phyloP scores from a whole-genome alignment of 30 jellyfish, hydroid and myxozoan genomes.

The Rhopilema esculentum region DNA sequence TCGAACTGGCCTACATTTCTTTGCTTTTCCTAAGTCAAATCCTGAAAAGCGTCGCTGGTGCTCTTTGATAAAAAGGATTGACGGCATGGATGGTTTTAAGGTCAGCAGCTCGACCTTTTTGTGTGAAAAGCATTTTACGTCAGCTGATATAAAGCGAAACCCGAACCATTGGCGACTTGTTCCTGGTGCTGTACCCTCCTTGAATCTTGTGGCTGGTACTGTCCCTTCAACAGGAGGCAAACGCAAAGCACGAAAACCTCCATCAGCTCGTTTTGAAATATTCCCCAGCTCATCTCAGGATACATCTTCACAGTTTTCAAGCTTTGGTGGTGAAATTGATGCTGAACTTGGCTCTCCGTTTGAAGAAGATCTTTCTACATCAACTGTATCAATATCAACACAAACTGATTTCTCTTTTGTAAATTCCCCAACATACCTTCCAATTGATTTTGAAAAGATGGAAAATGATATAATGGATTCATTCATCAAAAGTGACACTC shows the following conservation, averaged over 20 bases:
- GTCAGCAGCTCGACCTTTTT: constrained; percentile 43
- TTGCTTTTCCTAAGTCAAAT: too few relatives aligned
- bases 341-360: neutral
- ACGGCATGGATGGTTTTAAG: constrained; percentile 54
- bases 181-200: constrained; percentile 41
- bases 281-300: constrained; percentile 8
- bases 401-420: too few relatives aligned
- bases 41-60: constrained; percentile 57
- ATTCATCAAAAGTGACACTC: too few relatives aligned
- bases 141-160: constrained; percentile 28
- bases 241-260: constrained; percentile 2
- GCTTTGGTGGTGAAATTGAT: neutral
- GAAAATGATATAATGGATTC: too few relatives aligned
- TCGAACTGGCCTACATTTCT: too few relatives aligned
- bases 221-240: constrained; percentile 1
- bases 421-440: too few relatives aligned
- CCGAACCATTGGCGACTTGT: constrained; percentile 18
- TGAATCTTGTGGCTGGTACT: constrained; percentile 15
- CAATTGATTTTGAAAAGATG: too few relatives aligned
- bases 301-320: neutral
- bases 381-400: neutral
- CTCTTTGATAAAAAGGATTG: constrained; percentile 8
- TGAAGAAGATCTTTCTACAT: neutral
- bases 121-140: constrained; percentile 26
- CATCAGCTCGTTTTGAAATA: constrained; percentile 5